phyloP scores from a whole-genome alignment of 2,113 vertebrate genomes.

The Genyomyrus donnyi region DNA sequence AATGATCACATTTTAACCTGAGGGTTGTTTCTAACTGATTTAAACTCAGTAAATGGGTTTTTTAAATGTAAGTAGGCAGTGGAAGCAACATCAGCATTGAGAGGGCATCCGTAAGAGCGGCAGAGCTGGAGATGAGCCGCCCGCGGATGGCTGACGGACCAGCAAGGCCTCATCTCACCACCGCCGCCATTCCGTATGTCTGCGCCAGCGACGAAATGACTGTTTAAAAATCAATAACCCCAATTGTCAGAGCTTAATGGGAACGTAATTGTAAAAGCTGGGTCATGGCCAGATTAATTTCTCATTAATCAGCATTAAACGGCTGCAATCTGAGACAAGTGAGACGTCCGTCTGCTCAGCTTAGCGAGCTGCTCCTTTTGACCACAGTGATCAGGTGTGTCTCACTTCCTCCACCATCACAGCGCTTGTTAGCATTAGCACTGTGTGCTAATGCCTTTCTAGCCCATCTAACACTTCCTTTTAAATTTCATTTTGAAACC shows the following conservation, averaged over 20 bases:
- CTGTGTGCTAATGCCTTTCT: neutral
- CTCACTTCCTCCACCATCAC: neutral
- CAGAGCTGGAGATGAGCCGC: neutral
- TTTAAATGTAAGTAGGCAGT: neutral
- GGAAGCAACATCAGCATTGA: neutral
- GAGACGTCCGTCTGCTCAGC: neutral
- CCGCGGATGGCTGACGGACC: neutral
- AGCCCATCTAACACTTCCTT: neutral
- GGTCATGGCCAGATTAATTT: constrained; percentile 9
- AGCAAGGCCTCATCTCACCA: neutral
- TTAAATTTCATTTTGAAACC: neutral
- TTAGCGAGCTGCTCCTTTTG: neutral
- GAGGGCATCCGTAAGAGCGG: neutral
- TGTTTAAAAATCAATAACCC: neutral
- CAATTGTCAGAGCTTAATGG: neutral
- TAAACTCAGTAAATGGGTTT: neutral
- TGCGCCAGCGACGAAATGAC: neutral
- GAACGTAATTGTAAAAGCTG: constrained; percentile 11
- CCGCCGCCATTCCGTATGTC: neutral
- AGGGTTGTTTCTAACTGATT: neutral
- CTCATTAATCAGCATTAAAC: constrained; percentile 17
- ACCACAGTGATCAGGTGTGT: neutral
- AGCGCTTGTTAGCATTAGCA: neutral
- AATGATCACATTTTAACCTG: neutral
- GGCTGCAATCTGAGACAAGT: neutral